Evolutionary conservation across 2,113 vertebrate species (phyloP).

Genomic region (Fukomys damarensis): DNA sequence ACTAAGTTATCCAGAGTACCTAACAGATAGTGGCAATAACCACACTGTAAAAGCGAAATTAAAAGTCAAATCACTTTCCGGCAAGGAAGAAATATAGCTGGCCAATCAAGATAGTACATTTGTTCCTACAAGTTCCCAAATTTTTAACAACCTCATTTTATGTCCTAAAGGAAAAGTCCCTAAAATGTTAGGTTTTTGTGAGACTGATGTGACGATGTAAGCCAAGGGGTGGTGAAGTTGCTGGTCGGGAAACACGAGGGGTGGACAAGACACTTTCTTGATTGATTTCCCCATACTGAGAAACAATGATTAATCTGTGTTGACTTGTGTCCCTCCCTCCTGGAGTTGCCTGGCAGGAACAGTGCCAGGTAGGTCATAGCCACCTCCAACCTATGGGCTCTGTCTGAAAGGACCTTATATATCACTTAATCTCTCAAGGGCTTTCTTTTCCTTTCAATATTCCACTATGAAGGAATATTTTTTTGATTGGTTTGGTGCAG

Average conservation of each 20-base stretch:
- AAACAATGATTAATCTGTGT: neutral
- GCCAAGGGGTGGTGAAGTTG: neutral
- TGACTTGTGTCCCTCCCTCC: neutral
- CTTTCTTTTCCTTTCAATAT: neutral
- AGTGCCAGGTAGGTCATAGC: neutral
- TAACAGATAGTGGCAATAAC: slow-evolving; percentile 14
- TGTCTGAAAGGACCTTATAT: neutral
- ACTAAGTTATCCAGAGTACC: slow-evolving; percentile 61
- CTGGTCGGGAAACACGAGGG: neutral
- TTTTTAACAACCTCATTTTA: neutral
- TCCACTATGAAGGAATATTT: neutral
- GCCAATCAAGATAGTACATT: neutral
- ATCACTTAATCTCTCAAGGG: neutral
- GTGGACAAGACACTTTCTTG: neutral
- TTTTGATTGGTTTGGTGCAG: neutral
- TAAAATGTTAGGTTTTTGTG: neutral
- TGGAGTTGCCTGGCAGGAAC: neutral
- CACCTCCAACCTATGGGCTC: neutral
- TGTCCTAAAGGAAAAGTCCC: neutral
- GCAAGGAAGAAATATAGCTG: neutral
- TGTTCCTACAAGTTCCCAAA: neutral
- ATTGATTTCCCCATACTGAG: neutral
- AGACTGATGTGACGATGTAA: neutral
- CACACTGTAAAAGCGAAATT: slow-evolving; percentile 60
- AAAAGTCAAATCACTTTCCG: slow-evolving; percentile 55